These are phyloP conservation scores for Hyposoter dolosus DNA, from an alignment of 2,888 invertebrate species.

Conservation along the genomic window DNA sequence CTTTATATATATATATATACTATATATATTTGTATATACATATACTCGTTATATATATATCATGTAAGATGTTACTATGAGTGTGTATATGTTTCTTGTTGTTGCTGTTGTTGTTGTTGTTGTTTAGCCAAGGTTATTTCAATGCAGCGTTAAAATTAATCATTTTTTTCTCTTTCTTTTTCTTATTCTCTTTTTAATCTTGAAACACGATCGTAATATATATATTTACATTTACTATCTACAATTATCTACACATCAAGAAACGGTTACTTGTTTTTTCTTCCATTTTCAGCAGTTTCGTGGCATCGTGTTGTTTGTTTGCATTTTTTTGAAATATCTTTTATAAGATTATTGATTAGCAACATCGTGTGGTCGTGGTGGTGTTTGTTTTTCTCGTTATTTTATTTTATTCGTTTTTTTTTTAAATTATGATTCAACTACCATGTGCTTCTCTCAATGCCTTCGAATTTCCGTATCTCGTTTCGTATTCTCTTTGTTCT, in stretches of 20 bases:
- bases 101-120: constrained; percentile 28
- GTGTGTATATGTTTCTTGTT: constrained; percentile 61
- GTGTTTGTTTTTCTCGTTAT: constrained; percentile 36
- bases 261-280: constrained; percentile 81
- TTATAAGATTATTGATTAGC: constrained; percentile 50
- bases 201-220: constrained; percentile 67
- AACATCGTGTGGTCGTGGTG: constrained; percentile 55
- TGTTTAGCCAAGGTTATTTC: constrained; percentile 61
- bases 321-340: constrained; percentile 20
- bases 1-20: constrained; percentile 12
- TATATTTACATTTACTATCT: constrained; percentile 80
- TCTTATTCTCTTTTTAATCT: constrained; percentile 21
- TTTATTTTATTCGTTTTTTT: constrained; percentile 9
- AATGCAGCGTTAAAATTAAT: constrained; percentile 66
- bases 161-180: constrained; percentile 23
- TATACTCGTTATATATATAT: constrained; percentile 40
- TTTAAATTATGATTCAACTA: constrained; percentile 37
- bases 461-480: constrained; percentile 47
- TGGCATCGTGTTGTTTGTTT: constrained; percentile 66
- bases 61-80: constrained; percentile 61
- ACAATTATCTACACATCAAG: constrained; percentile 85
- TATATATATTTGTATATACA: constrained; percentile 53
- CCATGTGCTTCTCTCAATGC: constrained; percentile 51
- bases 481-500: constrained; percentile 25
- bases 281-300: constrained; percentile 72